Percentiles rank a stretch among this genome's conserved stretches.
phyloP scores from a whole-genome alignment of 2,113 vertebrate species.

The Pollimyrus isidori region DNA sequence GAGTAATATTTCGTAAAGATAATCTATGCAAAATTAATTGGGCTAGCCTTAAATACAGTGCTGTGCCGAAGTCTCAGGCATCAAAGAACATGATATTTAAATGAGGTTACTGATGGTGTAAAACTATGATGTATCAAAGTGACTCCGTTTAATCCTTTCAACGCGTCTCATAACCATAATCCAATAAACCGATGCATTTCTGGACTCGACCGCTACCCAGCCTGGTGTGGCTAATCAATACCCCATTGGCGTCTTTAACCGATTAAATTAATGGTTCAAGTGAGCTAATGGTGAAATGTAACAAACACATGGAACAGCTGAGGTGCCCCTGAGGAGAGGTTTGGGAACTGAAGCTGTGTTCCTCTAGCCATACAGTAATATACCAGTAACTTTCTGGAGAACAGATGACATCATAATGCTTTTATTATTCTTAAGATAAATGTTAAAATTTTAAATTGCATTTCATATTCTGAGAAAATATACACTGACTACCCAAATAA shows the following conservation, averaged over 20 bases:
- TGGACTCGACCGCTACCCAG: not conserved
- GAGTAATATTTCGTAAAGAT: not conserved
- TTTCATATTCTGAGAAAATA: not conserved
- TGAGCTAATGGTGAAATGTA: not conserved
- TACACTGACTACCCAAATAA: not conserved
- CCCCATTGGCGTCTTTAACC: not conserved
- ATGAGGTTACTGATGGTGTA: not conserved
- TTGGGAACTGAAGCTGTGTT: not conserved
- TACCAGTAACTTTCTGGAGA: not conserved
- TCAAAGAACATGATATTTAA: not conserved
- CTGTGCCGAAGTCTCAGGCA: not conserved
- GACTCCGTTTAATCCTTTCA: not conserved
- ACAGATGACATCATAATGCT: not conserved
- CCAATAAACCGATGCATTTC: not conserved
- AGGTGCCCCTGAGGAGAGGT: not conserved
- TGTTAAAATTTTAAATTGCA: not conserved
- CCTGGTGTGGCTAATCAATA: not conserved
- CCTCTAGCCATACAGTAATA: not conserved
- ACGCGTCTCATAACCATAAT: not conserved
- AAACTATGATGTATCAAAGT: not conserved
- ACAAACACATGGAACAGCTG: not conserved
- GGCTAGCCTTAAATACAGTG: not conserved
- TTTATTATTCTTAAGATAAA: not conserved
- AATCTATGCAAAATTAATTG: not conserved
- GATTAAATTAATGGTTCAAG: not conserved